Evolutionary conservation across 2,797 vertebrate genomes (phyloP).

Genomic region (Halcyon smyrnensis): DNA sequence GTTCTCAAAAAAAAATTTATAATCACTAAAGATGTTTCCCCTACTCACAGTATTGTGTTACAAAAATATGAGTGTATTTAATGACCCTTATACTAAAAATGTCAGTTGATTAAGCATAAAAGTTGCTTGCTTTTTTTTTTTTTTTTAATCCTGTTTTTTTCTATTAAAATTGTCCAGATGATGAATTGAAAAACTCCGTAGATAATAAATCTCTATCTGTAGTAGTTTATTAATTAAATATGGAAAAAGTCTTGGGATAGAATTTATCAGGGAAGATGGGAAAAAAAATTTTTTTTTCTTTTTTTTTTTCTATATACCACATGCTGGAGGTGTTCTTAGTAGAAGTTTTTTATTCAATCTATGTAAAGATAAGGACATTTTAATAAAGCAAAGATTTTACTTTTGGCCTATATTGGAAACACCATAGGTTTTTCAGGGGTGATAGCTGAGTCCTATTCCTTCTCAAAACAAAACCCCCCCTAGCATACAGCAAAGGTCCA

Average conservation of each 20-base stretch:
- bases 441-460: background rate
- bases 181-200: background rate
- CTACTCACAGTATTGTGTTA: background rate
- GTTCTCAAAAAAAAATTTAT: background rate
- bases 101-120: background rate
- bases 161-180: background rate
- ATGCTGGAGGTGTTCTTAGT: background rate
- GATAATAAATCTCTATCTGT: background rate
- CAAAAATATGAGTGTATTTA: background rate
- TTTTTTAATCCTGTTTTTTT: background rate
- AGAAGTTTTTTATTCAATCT: background rate
- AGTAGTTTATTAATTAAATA: background rate
- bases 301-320: background rate
- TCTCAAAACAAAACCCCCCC: background rate
- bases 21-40: background rate
- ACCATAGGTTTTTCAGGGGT: background rate
- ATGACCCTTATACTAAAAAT: background rate
- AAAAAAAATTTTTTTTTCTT: background rate
- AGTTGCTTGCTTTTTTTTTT: background rate
- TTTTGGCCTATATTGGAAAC: background rate
- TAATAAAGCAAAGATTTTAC: background rate
- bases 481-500: background rate
- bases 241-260: background rate
- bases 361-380: background rate
- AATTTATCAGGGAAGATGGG: background rate